Evolutionary conservation across 2,113 vertebrate species (phyloP).

Genomic region (Solenodon paradoxus): DNA sequence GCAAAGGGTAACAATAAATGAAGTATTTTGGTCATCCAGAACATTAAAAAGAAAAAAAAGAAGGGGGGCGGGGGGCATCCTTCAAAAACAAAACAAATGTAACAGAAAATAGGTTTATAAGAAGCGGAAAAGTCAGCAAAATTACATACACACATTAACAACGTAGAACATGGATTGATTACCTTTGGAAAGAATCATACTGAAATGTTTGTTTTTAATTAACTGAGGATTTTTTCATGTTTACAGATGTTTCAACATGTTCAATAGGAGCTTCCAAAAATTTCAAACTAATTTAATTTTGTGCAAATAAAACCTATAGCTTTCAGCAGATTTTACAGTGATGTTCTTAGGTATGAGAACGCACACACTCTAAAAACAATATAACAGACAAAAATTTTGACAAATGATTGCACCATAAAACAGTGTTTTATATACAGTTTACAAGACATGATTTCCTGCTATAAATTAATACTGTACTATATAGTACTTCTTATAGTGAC

Average conservation of each 20-base stretch:
- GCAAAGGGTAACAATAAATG: constrained; percentile 50
- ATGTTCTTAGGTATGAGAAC: constrained; percentile 83
- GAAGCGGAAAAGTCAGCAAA: constrained; percentile 71
- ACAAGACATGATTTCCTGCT: constrained; percentile 84
- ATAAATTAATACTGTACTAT: constrained; percentile 87
- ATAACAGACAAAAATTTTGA: constrained; percentile 83
- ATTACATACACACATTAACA: constrained; percentile 79
- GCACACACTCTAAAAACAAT: constrained; percentile 80
- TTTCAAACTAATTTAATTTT: constrained; percentile 78
- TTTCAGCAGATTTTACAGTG: constrained; percentile 86
- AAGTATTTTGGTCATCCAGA: constrained; percentile 63
- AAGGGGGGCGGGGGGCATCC: constrained; percentile 67
- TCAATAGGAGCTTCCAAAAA: constrained; percentile 76
- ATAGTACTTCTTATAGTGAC: constrained; percentile 81
- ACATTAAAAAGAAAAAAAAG: constrained; percentile 43
- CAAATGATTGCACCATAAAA: constrained; percentile 87
- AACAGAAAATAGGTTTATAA: constrained; percentile 60
- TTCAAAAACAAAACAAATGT: constrained; percentile 74
- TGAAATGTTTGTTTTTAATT: constrained; percentile 78
- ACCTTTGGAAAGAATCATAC: constrained; percentile 82
- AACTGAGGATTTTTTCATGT: constrained; percentile 71
- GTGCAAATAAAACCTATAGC: constrained; percentile 86
- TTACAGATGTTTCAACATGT: constrained; percentile 79
- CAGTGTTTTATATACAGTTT: constrained; percentile 88
- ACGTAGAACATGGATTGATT: constrained; percentile 74